phyloP scores from a whole-genome alignment of 2,113 vertebrate species.

The Isurus oxyrinchus region DNA sequence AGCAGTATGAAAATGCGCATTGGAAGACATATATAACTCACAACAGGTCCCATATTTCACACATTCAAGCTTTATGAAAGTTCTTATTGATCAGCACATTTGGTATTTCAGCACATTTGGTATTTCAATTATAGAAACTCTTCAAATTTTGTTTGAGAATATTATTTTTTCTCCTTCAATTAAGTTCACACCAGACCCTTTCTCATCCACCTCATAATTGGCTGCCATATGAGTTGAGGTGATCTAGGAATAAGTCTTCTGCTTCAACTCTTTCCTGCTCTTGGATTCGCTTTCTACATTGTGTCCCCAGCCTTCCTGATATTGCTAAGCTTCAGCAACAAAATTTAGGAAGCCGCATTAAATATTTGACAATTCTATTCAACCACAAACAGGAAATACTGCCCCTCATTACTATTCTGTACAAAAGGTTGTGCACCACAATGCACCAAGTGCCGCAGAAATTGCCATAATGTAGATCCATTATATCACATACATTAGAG shows the following conservation, averaged over 20 bases:
- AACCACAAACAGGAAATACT: neutral
- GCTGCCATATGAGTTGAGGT: neutral
- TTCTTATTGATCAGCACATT: neutral
- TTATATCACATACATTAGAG: neutral
- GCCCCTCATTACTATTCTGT: neutral
- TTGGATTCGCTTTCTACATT: neutral
- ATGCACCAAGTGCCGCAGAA: neutral
- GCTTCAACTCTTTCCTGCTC: neutral
- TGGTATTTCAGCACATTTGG: neutral
- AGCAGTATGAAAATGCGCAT: neutral
- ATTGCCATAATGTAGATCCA: neutral
- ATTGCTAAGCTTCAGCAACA: neutral
- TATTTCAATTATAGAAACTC: neutral
- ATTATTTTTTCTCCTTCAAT: neutral
- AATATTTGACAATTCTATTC: neutral
- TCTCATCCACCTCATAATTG: neutral
- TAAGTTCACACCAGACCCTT: neutral
- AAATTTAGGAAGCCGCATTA: neutral
- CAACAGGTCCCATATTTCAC: neutral
- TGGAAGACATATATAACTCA: neutral
- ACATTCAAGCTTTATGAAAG: neutral
- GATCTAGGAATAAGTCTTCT: neutral
- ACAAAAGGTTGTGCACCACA: neutral
- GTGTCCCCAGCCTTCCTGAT: neutral
- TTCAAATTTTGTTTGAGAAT: neutral